phyloP scores from a whole-genome alignment of 2,888 invertebrate species.

The Periphyllus acericola region DNA sequence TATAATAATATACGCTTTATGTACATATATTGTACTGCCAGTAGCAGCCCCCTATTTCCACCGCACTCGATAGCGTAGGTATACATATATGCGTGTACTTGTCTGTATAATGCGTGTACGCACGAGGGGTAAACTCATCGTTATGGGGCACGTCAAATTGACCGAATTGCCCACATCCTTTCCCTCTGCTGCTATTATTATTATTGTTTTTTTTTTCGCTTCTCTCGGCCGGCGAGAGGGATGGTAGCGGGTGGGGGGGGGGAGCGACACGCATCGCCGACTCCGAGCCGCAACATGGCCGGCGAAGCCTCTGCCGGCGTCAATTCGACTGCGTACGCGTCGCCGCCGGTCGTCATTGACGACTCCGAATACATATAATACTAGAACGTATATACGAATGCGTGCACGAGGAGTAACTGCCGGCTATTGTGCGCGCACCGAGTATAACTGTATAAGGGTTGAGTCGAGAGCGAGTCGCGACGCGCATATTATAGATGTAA shows the following conservation, averaged over 20 bases:
- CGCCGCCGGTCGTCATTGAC: not conserved
- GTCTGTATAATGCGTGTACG: not conserved
- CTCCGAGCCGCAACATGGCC: constrained; percentile 26
- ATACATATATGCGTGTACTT: not conserved
- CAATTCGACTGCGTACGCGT: not conserved
- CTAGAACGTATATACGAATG: not conserved
- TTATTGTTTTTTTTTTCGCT: not conserved
- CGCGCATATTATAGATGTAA: not conserved
- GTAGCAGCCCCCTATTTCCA: not conserved
- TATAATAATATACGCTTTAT: not conserved
- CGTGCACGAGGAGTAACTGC: not conserved
- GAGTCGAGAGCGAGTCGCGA: no score
- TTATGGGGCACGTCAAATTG: constrained; percentile 46
- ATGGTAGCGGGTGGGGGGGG: no score
- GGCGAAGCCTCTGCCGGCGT: constrained; percentile 38
- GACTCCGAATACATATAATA: not conserved
- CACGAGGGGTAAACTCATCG: constrained; percentile 4
- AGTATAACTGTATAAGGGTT: not conserved
- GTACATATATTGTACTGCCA: no score
- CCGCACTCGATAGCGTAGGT: not conserved
- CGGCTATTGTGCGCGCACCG: no score
- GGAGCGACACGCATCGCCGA: constrained; percentile 36
- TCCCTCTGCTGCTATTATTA: not conserved
- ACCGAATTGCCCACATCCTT: constrained; percentile 59
- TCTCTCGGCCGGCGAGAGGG: no score